Evolutionary conservation across 2,888 invertebrate genomes (phyloP), one percentile per base, ranked within the genome.

Genomic region (Ligdia adustata): DNA sequence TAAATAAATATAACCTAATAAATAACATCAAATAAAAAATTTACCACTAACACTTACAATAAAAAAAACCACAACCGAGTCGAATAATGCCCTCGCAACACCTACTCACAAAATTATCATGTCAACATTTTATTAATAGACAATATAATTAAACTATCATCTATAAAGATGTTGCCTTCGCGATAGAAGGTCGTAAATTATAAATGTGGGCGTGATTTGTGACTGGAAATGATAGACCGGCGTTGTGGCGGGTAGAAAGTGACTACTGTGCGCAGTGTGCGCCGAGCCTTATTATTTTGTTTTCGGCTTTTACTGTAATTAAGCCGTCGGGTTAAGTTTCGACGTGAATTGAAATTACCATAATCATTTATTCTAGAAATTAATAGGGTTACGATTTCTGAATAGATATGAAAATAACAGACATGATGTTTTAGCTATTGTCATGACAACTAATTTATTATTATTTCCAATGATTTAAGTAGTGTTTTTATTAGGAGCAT

Each of bases 81-180:
- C 32, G 45, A 47, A 49, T 49, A 48, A 48, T 31, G 38, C 16
- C 38, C 28, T 38, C 33, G 32, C 38, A 42, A 49, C 42, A 49
- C 48, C 52, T 35, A 47, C 72, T 61, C 55, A 66, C 60, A 61
- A 60, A 59, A 72, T 73, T 71, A 73, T 63, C 63, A 65, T 66
- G 71, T 71, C 72, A 69, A 53, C 68, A 43, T 69, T 72, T 69
- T 66, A 72, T 71, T 69, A 69, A 69, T 68, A 71, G 66, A 64
- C 66, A 62, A 63, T 70, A 68, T 71, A 73, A 71, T 72, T 70
- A 68, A 71, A 63, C 56, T 61, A 63, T 66, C 54, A 53, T 52
- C 41, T 54, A 51, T 55, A 48, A 48, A 58, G 56, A 56, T 45
- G 53, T 49, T 52, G 24, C 41, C 26, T 49, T 35, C 46, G 38